These are phyloP conservation scores for Buceros bicornis DNA, from an alignment of 2,797 vertebrate species.

Conservation along the genomic window DNA sequence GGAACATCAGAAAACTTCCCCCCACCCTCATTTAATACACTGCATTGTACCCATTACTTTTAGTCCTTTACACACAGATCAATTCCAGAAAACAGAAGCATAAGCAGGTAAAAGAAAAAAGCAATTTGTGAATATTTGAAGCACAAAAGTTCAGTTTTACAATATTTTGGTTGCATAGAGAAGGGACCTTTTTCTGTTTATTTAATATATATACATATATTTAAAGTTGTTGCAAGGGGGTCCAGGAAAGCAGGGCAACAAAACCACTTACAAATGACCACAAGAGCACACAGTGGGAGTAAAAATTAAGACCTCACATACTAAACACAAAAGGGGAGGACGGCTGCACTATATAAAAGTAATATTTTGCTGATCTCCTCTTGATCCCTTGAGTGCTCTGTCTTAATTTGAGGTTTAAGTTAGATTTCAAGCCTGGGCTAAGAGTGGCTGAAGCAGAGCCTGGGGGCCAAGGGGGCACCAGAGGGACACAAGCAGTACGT, in stretches of 20 bases:
- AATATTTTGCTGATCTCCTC: not conserved
- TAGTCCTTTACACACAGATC: conserved; percentile 53
- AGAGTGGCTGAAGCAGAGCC: not conserved
- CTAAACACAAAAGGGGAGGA: not conserved
- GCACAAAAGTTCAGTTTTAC: not conserved
- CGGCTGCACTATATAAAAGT: not conserved
- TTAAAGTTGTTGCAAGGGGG: not conserved
- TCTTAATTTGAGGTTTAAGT: not conserved
- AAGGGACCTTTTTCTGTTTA: not conserved
- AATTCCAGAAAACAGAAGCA: conserved; percentile 55
- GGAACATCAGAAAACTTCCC: conserved; percentile 71
- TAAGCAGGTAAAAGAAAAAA: conserved; percentile 50
- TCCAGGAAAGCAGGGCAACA: not conserved
- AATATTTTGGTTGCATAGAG: not conserved
- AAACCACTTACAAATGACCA: not conserved
- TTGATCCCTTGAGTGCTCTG: not conserved
- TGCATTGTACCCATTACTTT: conserved; percentile 48
- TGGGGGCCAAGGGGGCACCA: not conserved
- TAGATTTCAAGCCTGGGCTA: not conserved
- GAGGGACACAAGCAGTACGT: not conserved
- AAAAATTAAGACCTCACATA: not conserved
- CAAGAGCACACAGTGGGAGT: not conserved
- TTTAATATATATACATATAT: not conserved
- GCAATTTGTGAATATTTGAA: not conserved
- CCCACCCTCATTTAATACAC: not conserved